Evolutionary conservation across 1,140 invertebrate species (phyloP), one percentile per base, ranked within the genome.

Genomic region (Helicoverpa zea): DNA sequence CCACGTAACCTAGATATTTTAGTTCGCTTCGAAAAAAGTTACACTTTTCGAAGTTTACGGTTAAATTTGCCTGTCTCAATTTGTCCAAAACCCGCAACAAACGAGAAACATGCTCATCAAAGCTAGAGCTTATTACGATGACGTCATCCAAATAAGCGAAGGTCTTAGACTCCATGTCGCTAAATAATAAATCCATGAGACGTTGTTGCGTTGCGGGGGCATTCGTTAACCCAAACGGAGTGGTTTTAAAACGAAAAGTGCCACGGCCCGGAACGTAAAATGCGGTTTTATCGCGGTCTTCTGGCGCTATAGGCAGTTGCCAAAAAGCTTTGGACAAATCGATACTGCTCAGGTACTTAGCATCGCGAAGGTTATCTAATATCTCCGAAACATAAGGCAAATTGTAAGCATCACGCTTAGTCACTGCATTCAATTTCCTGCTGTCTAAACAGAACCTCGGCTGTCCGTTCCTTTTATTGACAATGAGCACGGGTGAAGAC

Each of bases 1-100:
- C 83, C n/a, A 88, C 29, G 72, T 87, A 88, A 7, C 93, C 93
- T 16, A 95, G 83, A 81, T 91, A 93, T 83, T 84, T 88, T 49
- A 90, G 51, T 73, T 86, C 76, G 23, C 79, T 83, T 23, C 83
- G 58, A 80, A 84, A 79, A 58, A 94, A 92, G 14, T 89, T n/a
- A 72, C 89, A 92, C 73, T 94, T 93, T 10, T 89, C 76, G 4
- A 82, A 91, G 70, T 30, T 84, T 81, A 30, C 91, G 49, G 80
- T 84, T 54, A 43, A 86, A 83, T 81, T 81, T 12, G 80, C 83
- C 7, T 63, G 51, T 12, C 56, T 72, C 23, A 81, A 56, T 30
- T 77, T 81, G 2, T 84, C 54, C 16, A 68, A 66, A n/a, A 83
- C 75, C 13, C 58, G 72, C 0, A 70, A 1, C 18, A 83, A 68